Percentiles rank a stretch among this genome's conserved stretches.
Conservation (phyloP, 2,888 invertebrate genomes). For the Eilema sororculum region DNA sequence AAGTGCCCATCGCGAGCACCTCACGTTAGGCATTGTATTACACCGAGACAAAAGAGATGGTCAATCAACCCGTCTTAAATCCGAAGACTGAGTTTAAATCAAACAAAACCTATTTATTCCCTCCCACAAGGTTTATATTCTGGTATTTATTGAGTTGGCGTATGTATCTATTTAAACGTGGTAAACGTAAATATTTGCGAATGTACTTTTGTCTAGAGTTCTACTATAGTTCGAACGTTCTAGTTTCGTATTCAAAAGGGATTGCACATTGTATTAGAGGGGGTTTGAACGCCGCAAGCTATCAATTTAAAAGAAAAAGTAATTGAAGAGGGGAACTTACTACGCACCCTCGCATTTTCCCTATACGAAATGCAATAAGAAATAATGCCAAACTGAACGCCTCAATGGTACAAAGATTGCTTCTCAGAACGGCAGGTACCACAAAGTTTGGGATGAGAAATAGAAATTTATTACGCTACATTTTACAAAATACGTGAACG, state of each 20-base stretch:
- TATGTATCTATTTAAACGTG: not conserved
- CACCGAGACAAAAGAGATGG: not conserved
- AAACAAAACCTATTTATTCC: not conserved
- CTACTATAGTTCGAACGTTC: not conserved
- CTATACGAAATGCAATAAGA: not conserved
- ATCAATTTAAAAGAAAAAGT: not conserved
- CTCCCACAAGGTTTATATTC: not conserved
- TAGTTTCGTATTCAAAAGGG: not conserved
- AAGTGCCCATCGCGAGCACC: not conserved
- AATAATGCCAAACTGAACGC: not conserved
- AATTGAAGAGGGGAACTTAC: not conserved
- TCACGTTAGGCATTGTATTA: not conserved
- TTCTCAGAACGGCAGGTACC: not conserved
- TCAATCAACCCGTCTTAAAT: not conserved
- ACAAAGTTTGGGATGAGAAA: not conserved
- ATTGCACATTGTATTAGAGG: not conserved
- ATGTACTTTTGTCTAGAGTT: not conserved
- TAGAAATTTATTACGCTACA: too few species aligned
- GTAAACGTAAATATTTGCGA: not conserved
- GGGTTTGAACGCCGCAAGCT: not conserved
- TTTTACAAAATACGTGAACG: not conserved
- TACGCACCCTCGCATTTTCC: not conserved
- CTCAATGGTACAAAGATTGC: not conserved
- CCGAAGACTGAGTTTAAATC: not conserved
- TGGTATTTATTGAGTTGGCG: slow-evolving; percentile 1